Evolutionary conservation across 2,888 invertebrate genomes (phyloP), one percentile per base, ranked within the genome.

Genomic region (Eilema sororculum): DNA sequence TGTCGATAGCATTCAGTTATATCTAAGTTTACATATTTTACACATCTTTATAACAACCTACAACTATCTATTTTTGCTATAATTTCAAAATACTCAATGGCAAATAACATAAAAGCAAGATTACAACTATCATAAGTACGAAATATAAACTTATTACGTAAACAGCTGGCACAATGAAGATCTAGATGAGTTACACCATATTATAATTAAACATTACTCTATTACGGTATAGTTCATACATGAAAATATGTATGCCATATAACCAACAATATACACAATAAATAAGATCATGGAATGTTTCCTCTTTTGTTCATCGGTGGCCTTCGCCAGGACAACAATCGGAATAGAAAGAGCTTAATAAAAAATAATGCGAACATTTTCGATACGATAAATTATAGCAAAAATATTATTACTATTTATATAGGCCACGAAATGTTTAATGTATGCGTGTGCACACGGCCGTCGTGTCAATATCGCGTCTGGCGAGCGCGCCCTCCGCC

Each of bases 261-360:
- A 88, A 89, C 89, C 85, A 90, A 92, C 88, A 93, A 93, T 94
- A 93, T 95, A 95, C 93, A 95, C 91, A 95, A 95, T 95, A 95
- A 95, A 94, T 95, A 92, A 94, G 91, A 94, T 92, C 93, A 93
- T 95, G 95, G 95, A 95, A 95, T 95, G 95, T 95, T 93, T 90
- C 87, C 85, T 89, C 86, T 87, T 78, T 78, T 76, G 78, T 86
- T 88, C 86, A 88, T 88, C 86, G 82, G 78, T 84, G 85, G 87
- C 84, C 84, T 76, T 75, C 78, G 86, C 86, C 87, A 81, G 81
- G 83, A 82, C 80, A 81, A 83, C 86, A 77, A 85, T 87, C 85
- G 83, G 84, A 88, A 89, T 89, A 91, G 84, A 88, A 86, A 88
- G 85, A 86, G 86, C 86, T 87, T 86, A 81, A 86, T 90, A 89